Base-by-base conservation (phyloP, 2,797 vertebrate genomes). In the Acipenser transmontanus region DNA sequence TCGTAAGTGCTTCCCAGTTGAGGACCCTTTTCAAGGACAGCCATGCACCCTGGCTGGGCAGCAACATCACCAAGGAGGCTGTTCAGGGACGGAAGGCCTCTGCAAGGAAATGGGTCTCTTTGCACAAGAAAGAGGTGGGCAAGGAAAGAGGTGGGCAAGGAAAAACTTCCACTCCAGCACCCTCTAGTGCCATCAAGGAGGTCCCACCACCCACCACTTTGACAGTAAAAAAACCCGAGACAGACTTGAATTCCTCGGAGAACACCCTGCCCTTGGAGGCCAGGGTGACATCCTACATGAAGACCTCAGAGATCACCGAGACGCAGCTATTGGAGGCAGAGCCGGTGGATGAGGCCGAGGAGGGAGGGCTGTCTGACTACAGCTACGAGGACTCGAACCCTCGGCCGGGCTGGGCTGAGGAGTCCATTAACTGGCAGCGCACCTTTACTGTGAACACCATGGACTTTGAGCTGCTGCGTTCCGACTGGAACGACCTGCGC, bases 401-500 rank as follows among this genome's bases (percentile, higher is more conserved):
- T 9, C 87, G 91, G 11, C 94, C 89, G 1, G 88, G 87, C 68
- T 98, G 96, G 97, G 93, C 87, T 0, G 96, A 98, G 81, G 97
- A 96, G 47, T 90, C 93, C 80, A 97, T 99, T 72, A 92, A 99
- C 81, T 99, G 97, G 97, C 96, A 97, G 82, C 89, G 97, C 71
- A 98, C 97, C 0, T 99, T 99, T 87, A 97, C 96, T 0, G 94
- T 99, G 69, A 93, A 95, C 69, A 89, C 93, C 0, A 87, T 98
- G 88, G 97, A 99, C 83, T 98, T 99, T 0, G 96, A 99, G 82
- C 87, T 95, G 63, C 86, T 98, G 80, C 93, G 97, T 69, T 99
- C 97, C 0, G 97, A 99, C 85, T 98, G 96, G 97, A 99, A 98
- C 0, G 97, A 99, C 82, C 89, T 99, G 63, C 94, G 95, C 76